These are phyloP conservation scores for Collichthys lucidus DNA, from an alignment of 2,113 vertebrate species.

Conservation along the genomic window DNA sequence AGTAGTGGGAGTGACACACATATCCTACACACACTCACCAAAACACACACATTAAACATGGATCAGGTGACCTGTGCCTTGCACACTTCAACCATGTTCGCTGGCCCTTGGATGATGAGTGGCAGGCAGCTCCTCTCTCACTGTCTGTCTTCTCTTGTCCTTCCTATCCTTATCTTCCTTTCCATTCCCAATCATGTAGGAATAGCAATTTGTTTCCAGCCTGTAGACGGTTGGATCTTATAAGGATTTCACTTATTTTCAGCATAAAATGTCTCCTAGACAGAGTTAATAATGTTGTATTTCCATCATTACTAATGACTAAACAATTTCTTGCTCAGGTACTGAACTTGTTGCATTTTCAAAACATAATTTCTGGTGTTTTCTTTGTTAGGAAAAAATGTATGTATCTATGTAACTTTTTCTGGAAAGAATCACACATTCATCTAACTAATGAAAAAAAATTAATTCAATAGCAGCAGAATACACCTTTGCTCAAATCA, in stretches of 20 bases:
- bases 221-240: background rate
- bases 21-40: conserved; percentile 45
- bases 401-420: background rate
- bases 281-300: background rate
- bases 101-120: conserved; percentile 79
- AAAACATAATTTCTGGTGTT: background rate
- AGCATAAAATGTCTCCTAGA: background rate
- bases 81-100: conserved; percentile 73
- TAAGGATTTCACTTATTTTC: conserved; percentile 18
- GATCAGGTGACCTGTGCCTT: conserved; percentile 72
- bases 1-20: conserved; percentile 36
- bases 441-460: background rate
- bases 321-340: background rate
- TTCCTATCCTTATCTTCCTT: background rate
- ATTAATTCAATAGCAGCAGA: background rate
- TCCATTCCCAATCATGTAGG: conserved; percentile 15
- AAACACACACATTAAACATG: conserved; percentile 69
- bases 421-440: no score
- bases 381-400: background rate
- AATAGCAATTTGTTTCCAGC: conserved; percentile 33
- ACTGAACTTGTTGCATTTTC: background rate
- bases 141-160: conserved; percentile 30
- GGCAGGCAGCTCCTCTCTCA: conserved; percentile 59
- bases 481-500: background rate
- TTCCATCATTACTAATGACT: background rate